These are phyloP conservation scores for Opisthograptis luteolata DNA, from an alignment of 2,888 invertebrate genomes.

Conservation along the genomic window DNA sequence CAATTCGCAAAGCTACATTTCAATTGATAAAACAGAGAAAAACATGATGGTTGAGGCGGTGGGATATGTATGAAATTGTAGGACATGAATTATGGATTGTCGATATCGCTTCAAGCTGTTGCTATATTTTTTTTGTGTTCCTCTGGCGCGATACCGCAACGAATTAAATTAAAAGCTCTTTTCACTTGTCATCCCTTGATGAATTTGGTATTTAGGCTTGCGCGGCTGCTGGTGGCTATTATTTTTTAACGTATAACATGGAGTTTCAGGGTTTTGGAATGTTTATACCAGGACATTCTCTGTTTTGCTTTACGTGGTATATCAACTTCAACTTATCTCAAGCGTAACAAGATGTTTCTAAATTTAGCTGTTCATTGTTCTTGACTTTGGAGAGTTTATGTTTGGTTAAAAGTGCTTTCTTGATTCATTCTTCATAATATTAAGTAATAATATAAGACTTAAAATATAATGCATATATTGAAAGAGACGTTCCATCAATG, in stretches of 20 bases:
- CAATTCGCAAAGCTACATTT: conserved; percentile 65
- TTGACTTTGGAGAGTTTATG: too few relatives aligned
- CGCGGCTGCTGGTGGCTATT: conserved; percentile 53
- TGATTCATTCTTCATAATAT: too few relatives aligned
- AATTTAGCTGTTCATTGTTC: too few relatives aligned
- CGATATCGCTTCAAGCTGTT: conserved; percentile 84
- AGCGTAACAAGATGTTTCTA: too few relatives aligned
- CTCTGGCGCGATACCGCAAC: conserved; percentile 80
- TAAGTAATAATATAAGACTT: too few relatives aligned
- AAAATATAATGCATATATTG: too few relatives aligned
- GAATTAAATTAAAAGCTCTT: conserved; percentile 85
- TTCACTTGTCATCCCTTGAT: conserved; percentile 83
- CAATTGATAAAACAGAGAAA: conserved; percentile 46
- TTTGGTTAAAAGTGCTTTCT: too few relatives aligned
- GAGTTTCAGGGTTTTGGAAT: background rate
- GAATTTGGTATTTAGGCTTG: conserved; percentile 77
- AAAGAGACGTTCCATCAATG: too few relatives aligned
- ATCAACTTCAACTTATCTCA: too few relatives aligned
- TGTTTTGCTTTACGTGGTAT: too few relatives aligned
- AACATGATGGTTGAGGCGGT: conserved; percentile 53
- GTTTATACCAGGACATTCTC: too few relatives aligned
- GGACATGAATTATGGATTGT: conserved; percentile 85
- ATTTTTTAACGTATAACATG: conserved; percentile 44
- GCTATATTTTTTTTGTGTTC: conserved; percentile 79
- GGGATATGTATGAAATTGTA: conserved; percentile 81